Conservation (phyloP, 1,140 invertebrate genomes). For the Drosophila chauvacae region DNA sequence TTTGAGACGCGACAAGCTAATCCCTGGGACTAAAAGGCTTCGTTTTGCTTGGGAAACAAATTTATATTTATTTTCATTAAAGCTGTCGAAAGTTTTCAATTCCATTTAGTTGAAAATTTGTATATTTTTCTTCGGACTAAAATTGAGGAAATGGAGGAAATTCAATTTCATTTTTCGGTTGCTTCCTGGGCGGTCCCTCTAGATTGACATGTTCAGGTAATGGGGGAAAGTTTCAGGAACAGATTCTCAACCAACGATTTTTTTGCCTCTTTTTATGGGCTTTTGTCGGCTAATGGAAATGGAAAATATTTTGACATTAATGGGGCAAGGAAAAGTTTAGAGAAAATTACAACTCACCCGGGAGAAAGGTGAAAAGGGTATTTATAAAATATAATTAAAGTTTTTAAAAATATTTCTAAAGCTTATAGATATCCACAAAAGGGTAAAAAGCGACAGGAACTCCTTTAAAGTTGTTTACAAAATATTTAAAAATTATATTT, state of each 20-base stretch:
- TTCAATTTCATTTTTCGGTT: conserved; percentile 28
- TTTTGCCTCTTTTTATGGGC: conserved; percentile 24
- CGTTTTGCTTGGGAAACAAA: conserved; percentile 15
- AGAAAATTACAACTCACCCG: background rate
- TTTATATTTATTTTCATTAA: conserved; percentile 71
- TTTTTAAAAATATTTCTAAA: background rate
- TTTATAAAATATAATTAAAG: background rate
- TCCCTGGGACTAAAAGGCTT: conserved; percentile 42
- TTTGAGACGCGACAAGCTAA: conserved; percentile 55
- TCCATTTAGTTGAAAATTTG: conserved; percentile 63
- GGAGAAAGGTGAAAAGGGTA: background rate
- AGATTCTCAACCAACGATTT: conserved; percentile 24
- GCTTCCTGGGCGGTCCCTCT: conserved; percentile 31
- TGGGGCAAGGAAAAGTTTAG: background rate
- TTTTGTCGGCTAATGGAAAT: conserved; percentile 59
- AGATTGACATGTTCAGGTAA: conserved; percentile 40
- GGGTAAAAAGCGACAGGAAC: no score
- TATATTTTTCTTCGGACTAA: conserved; percentile 14
- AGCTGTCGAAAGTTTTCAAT: conserved; percentile 79
- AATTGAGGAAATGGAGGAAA: conserved; percentile 18
- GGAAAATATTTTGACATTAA: conserved; percentile 8
- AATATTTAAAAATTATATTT: background rate
- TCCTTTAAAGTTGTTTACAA: background rate
- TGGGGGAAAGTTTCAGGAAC: conserved; percentile 36
- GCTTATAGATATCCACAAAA: no score